These are phyloP conservation scores for Bombylius major DNA, from an alignment of 2,888 invertebrate species.

Conservation along the genomic window DNA sequence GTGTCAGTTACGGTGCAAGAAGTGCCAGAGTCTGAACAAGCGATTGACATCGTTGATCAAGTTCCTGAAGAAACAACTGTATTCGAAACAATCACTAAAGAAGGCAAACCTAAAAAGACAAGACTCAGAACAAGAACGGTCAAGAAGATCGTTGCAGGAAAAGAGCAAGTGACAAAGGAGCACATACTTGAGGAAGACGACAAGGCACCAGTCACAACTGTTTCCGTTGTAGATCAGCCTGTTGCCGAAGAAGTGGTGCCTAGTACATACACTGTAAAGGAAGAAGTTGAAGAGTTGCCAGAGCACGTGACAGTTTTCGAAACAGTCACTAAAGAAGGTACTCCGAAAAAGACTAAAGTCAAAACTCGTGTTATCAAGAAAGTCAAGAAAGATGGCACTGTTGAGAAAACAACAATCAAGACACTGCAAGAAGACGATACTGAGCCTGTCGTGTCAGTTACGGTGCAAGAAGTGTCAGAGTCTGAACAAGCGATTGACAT, in stretches of 20 bases:
- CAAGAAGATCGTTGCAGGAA: conserved; percentile 22
- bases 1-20: conserved; percentile 20
- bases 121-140: conserved; percentile 23
- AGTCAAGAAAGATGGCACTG: conserved; percentile 25
- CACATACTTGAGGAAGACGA: conserved; percentile 30
- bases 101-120: conserved; percentile 21
- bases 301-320: conserved; percentile 33
- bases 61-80: conserved; percentile 20
- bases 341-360: conserved; percentile 23
- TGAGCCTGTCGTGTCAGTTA: conserved; percentile 22
- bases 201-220: conserved; percentile 26
- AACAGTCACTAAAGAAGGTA: conserved; percentile 28
- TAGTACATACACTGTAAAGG: not conserved
- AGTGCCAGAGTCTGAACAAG: conserved; percentile 15
- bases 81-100: conserved; percentile 23
- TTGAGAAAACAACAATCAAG: conserved; percentile 21
- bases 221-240: conserved; percentile 19
- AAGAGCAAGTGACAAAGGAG: conserved; percentile 35
- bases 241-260: conserved; percentile 21
- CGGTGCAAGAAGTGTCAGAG: conserved; percentile 9
- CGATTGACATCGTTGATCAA: conserved; percentile 20
- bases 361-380: conserved; percentile 30
- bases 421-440: conserved; percentile 32
- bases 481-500: conserved; percentile 21
- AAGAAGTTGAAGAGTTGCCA: conserved; percentile 18